phyloP scores from a whole-genome alignment of 2,888 invertebrate genomes.

The Bellardia pandia region DNA sequence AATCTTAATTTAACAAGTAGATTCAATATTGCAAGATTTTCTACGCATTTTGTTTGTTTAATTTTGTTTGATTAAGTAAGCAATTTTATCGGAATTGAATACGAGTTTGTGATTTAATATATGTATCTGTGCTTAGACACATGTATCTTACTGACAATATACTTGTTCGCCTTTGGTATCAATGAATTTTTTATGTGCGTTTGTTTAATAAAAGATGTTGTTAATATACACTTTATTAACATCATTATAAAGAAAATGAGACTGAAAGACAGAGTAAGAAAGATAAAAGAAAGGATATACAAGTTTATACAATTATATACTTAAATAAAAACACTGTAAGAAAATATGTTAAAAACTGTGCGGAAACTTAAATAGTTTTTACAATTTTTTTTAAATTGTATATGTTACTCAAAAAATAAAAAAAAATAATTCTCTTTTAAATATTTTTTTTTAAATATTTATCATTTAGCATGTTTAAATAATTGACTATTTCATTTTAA shows the following conservation, averaged over 20 bases:
- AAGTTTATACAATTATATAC: conserved; percentile 26
- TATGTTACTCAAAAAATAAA: neutral
- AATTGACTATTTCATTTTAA: too few relatives aligned
- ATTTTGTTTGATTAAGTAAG: neutral
- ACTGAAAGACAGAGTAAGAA: neutral
- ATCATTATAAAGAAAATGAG: neutral
- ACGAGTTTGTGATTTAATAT: neutral
- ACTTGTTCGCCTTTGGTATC: neutral
- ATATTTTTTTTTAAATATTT: too few relatives aligned
- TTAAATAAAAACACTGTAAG: neutral
- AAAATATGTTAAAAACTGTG: too few relatives aligned
- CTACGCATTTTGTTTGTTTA: neutral
- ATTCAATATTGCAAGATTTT: neutral
- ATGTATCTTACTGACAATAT: neutral
- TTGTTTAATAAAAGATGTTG: conserved; percentile 43
- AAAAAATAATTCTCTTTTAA: too few relatives aligned
- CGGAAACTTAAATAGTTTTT: neutral
- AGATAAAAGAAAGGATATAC: neutral
- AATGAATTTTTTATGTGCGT: conserved; percentile 16
- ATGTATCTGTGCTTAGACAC: neutral
- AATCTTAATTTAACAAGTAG: conserved; percentile 1
- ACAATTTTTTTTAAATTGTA: too few relatives aligned
- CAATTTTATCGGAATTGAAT: conserved; percentile 8
- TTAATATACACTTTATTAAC: conserved; percentile 30
- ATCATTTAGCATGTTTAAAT: too few relatives aligned